Evolutionary conservation across 2,113 vertebrate species (phyloP).

Genomic region (Tonatia bakeri): DNA sequence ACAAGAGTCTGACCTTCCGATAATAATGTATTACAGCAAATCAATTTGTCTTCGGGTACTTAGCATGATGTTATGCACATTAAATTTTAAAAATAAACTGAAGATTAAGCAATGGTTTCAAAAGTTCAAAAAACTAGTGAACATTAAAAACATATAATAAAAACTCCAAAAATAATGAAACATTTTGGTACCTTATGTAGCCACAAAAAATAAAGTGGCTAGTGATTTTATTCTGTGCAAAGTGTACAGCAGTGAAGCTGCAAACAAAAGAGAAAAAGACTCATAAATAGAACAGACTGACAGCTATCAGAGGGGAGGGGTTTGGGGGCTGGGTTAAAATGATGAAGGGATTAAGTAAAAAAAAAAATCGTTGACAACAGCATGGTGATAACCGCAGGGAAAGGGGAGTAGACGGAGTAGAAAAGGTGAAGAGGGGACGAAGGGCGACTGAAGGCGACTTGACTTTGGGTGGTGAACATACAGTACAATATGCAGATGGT

Average conservation of each 20-base stretch:
- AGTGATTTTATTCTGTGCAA: not conserved
- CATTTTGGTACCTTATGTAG: not conserved
- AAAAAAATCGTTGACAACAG: not conserved
- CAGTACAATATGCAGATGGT: not conserved
- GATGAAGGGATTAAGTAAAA: not conserved
- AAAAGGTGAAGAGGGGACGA: not conserved
- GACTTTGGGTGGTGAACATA: not conserved
- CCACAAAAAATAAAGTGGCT: not conserved
- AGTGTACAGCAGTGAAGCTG: not conserved
- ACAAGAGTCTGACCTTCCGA: not conserved
- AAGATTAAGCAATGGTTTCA: not conserved
- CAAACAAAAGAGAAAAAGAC: not conserved
- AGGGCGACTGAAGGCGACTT: not conserved
- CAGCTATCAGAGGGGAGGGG: not conserved
- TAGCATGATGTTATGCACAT: not conserved
- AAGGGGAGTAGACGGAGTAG: not conserved
- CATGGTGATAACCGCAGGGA: not conserved
- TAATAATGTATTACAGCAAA: not conserved
- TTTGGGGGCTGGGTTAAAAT: not conserved
- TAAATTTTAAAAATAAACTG: not conserved
- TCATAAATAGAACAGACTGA: not conserved
- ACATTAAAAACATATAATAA: not conserved
- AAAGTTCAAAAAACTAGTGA: not conserved
- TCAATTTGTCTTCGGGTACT: conserved; percentile 11
- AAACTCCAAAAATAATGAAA: not conserved